phyloP scores from a whole-genome alignment of 1,140 invertebrate species.

The Pseudomyrmex concolor region DNA sequence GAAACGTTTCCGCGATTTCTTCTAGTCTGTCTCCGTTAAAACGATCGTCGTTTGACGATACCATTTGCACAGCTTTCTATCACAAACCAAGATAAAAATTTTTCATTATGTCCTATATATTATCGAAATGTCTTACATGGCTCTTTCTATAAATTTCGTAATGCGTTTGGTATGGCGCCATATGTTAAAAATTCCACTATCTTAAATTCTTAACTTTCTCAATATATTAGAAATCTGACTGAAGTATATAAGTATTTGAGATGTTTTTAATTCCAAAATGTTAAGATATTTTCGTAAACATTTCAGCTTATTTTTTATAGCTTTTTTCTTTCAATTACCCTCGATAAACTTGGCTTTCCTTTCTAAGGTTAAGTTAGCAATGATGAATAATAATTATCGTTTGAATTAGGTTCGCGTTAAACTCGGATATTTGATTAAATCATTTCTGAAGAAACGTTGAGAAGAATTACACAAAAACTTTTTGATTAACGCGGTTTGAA shows the following conservation, averaged over 20 bases:
- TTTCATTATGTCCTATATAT: not conserved
- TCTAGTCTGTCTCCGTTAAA: not conserved
- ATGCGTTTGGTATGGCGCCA: not conserved
- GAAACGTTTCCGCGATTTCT: not conserved
- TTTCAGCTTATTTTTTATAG: not conserved
- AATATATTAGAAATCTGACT: not conserved
- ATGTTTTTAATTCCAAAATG: not conserved
- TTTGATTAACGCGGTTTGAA: not conserved
- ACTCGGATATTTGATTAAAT: slow-evolving; percentile 25
- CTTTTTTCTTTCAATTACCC: slow-evolving; percentile 17
- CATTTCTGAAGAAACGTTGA: not conserved
- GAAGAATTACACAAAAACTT: slow-evolving; percentile 1
- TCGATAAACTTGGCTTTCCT: not conserved
- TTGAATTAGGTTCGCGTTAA: slow-evolving; percentile 11
- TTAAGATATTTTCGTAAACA: not conserved
- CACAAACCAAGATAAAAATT: slow-evolving; percentile 7
- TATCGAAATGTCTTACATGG: slow-evolving; percentile 11
- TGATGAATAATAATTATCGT: slow-evolving; percentile 33
- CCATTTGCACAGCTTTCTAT: slow-evolving; percentile 16
- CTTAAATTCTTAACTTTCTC: slow-evolving; percentile 1
- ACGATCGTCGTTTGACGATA: slow-evolving; percentile 37
- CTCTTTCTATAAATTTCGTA: slow-evolving; percentile 32
- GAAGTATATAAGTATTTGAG: no score
- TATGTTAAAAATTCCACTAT: slow-evolving; percentile 2
- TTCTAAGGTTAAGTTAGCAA: slow-evolving; percentile 35